Evolutionary conservation across 2,113 vertebrate species (phyloP).

Genomic region (Cyanistes caeruleus): DNA sequence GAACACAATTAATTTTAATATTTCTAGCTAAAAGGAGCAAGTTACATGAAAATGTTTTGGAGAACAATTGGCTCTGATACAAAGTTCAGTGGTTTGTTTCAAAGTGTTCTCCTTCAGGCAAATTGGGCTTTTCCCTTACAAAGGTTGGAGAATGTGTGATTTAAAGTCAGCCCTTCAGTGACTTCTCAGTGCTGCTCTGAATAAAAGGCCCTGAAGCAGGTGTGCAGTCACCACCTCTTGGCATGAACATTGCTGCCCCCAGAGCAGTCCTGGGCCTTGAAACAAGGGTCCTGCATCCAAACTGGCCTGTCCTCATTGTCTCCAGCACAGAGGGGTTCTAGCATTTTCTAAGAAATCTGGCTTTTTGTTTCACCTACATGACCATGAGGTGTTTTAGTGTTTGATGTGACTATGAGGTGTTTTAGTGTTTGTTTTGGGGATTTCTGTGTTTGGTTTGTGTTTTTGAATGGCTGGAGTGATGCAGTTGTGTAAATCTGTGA

Average conservation of each 20-base stretch:
- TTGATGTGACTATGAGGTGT: neutral
- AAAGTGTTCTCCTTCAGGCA: neutral
- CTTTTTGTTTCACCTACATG: neutral
- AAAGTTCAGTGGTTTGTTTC: neutral
- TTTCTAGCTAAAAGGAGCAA: neutral
- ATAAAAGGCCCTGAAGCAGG: neutral
- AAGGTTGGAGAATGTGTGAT: neutral
- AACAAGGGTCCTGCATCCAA: neutral
- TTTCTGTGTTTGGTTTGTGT: no score
- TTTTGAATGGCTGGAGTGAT: neutral
- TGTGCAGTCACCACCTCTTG: neutral
- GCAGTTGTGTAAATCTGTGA: neutral
- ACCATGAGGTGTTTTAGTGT: neutral
- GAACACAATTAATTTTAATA: neutral
- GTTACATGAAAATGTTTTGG: neutral
- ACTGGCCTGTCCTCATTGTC: rapidly evolving
- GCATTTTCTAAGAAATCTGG: neutral
- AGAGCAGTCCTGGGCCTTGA: neutral
- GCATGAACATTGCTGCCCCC: neutral
- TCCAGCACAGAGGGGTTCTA: neutral
- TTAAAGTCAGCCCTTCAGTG: neutral
- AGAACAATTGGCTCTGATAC: neutral
- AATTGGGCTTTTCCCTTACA: neutral
- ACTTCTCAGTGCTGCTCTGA: neutral
- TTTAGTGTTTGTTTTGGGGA: rapidly evolving